Percentiles rank a stretch among this genome's conserved stretches.
Conservation (phyloP, 2,888 invertebrate genomes). For the Epinotia nisella region DNA sequence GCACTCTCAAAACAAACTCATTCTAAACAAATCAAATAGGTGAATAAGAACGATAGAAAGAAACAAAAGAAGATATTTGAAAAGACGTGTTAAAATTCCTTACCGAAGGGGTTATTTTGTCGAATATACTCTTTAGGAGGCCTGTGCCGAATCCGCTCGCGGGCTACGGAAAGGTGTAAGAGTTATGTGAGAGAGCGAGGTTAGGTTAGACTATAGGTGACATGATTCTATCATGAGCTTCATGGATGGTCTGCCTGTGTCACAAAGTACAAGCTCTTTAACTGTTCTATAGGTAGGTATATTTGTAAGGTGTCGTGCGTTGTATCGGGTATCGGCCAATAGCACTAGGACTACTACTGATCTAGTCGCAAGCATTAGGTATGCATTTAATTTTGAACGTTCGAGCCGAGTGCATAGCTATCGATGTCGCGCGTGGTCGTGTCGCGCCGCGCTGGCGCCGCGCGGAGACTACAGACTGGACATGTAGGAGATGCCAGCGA, state of each 20-base stretch:
- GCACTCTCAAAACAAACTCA: slow-evolving; percentile 71
- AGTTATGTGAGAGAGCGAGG: slow-evolving; percentile 83
- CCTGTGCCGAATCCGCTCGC: slow-evolving; percentile 85
- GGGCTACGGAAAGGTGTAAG: slow-evolving; percentile 84
- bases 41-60: slow-evolving; percentile 69
- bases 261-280: slow-evolving; percentile 85
- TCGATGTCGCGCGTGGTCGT: slow-evolving; percentile 79
- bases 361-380: slow-evolving; percentile 81
- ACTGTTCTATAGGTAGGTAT: slow-evolving; percentile 73
- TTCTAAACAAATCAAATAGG: slow-evolving; percentile 70
- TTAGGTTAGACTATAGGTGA: slow-evolving; percentile 76
- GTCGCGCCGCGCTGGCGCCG: slow-evolving; percentile 63
- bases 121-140: slow-evolving; percentile 86
- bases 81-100: slow-evolving; percentile 85
- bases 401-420: slow-evolving; percentile 83
- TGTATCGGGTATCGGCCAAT: slow-evolving; percentile 81
- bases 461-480: slow-evolving; percentile 74
- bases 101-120: slow-evolving; percentile 86
- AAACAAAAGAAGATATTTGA: slow-evolving; percentile 71
- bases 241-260: slow-evolving; percentile 79
- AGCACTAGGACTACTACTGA: slow-evolving; percentile 82
- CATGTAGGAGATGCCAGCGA: slow-evolving; percentile 80
- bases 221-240: slow-evolving; percentile 76
- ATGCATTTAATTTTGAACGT: slow-evolving; percentile 82
- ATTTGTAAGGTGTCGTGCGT: slow-evolving; percentile 82